Evolutionary conservation across 2,888 invertebrate genomes (phyloP).

Genomic region (Acanthosepion pharaonis): DNA sequence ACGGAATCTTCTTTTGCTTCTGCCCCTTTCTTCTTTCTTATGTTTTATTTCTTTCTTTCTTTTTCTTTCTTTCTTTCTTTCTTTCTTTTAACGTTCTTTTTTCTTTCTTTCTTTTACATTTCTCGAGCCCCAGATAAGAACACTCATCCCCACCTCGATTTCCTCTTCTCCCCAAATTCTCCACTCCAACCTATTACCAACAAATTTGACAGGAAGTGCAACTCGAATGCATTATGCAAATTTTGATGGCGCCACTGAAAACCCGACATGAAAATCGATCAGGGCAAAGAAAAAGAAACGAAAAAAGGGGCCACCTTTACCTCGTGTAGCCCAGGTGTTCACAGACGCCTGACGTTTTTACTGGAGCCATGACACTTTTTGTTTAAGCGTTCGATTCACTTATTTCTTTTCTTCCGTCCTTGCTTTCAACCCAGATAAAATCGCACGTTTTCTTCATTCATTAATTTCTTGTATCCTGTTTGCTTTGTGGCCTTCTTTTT

Average conservation of each 20-base stretch:
- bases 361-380: conserved; percentile 22
- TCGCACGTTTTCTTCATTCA: neutral
- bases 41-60: too few relatives aligned
- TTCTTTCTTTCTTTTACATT: neutral
- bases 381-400: neutral
- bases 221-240: conserved; percentile 9
- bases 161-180: neutral
- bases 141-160: neutral
- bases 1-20: too few relatives aligned
- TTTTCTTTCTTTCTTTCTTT: too few relatives aligned
- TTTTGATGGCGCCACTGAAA: conserved; percentile 13
- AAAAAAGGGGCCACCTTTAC: neutral
- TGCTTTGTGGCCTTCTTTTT: neutral
- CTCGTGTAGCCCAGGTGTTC: neutral
- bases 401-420: neutral
- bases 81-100: too few relatives aligned
- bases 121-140: neutral
- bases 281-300: neutral
- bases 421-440: neutral
- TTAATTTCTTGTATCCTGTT: neutral
- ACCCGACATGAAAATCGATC: neutral
- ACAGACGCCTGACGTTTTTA: neutral
- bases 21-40: too few relatives aligned
- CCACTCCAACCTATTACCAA: neutral
- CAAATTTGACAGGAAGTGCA: conserved; percentile 1